Base-by-base conservation (phyloP, 2,888 invertebrate genomes). In the Unio delphinus region DNA sequence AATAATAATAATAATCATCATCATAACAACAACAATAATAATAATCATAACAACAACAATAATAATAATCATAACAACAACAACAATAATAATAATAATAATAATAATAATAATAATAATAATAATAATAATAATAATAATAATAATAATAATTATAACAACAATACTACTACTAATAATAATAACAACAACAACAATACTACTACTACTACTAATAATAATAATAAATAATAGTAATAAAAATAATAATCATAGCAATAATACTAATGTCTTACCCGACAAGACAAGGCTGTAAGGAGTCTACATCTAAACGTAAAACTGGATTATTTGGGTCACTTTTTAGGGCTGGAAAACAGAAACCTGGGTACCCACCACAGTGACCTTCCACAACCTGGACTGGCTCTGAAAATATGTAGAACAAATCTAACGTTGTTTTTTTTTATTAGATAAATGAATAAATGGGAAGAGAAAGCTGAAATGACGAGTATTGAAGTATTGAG, bases 341-440 rank as follows among this genome's bases (percentile, higher is more conserved):
- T n/a, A 77, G 63, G 20, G 74, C 74, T 15, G 82, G 81, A 59
- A 68, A 80, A 68, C 83, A 83, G 5, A 68, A 63, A 20, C 80
- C 83, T 4, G 81, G 80, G 59, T 72, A 81, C 5, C 83, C 83
- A 18, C 81, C 83, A 77, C 83, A 83, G 3, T 69, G 61, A 5
- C 80, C 80, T 7, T 68, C 65, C 30, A 76, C 62, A 6, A 69
- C 64, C 68, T 83, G 83, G 56, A 74, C 65, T 8, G 70, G 60
- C 4, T 73, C 80, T 81, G 69, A 55, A 66, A 60, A 45, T 18
- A 20, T 58, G 4, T 54, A 15, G 26, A 54, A 56, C 61, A 45
- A 34, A 55, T 56, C 8, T 4, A 30, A 57, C 3, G 55, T 18
- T 54, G 30, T 17, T 20, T 18, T 65, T 45, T 54, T 18, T 54